Base-by-base conservation (phyloP, 2,797 vertebrate genomes). In the Toxotes lorentzi region DNA sequence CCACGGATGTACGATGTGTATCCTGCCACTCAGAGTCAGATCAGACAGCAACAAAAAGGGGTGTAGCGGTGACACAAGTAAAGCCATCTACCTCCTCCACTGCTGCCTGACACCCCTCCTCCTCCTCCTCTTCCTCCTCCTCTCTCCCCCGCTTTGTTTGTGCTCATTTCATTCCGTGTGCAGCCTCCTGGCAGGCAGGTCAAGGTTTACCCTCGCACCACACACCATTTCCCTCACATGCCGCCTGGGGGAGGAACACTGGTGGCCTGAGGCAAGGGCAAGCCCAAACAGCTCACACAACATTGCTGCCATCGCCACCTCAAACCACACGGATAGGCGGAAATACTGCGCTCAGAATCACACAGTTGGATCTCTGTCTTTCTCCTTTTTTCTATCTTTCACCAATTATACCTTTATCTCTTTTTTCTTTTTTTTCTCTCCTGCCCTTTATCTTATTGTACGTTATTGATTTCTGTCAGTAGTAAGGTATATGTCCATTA, bases 131-230 rank as follows among this genome's bases (percentile, higher is more conserved):
- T 48, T 48, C 66, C n/a, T 38, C 34, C 24, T 73, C 87, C 61
- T 62, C 76, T 79, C 78, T 77, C 81, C 66, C 78, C 77, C 63
- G 88, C 89, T 92, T 93, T 94, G 81, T 92, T 94, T 94, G 89
- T 93, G 91, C 92, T 94, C 90, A 94, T 94, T 94, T 93, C 87
- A 93, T 93, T 92, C 90, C 65, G 90, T 91, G 91, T 89, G 88
- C 91, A 92, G 93, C 96, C 94, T 95, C 95, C 94, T 94, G 96
- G 96, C 96, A 97, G 95, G 95, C 96, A 96, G 96, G 97, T 98
- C 97, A 98, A 96, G 96, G 96, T 97, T 97, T 97, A 95, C 96
- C 96, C 96, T 96, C 95, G 94, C 96, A 95, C 95, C 96, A 96
- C 96, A 96, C 96, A 96, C 96, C 96, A 96, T 97, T 97, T 97